Base-by-base conservation (phyloP, 2,797 vertebrate species). In the Notolepis coatsorum region DNA sequence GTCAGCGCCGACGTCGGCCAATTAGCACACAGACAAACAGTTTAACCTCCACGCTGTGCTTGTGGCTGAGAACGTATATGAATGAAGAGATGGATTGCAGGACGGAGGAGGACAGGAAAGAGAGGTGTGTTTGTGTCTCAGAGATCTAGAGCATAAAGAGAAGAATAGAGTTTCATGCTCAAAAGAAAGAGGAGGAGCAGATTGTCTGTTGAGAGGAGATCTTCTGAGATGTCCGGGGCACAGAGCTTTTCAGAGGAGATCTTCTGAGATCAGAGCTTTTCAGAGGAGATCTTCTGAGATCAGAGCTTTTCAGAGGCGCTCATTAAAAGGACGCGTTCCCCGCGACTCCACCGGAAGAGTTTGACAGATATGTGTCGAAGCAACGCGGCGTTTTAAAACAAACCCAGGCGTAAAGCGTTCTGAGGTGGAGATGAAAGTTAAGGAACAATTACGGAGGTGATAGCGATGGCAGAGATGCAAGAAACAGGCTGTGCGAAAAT, bases 11-110 rank as follows among this genome's bases (percentile, higher is more conserved):
- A 88, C 88, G 86, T 81, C 79, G 84, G 84, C 90, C 92, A 93
- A 92, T 94, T 93, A 93, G 89, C 75, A 81, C 46, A 81, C 46
- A 81, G 80, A 86, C 84, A 92, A 92, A 93, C 84, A 87, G 84
- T 91, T 90, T 90, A 91, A 93, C 90, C 90, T 88, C 89, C 76
- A 75, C 78, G 39, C 2, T 30, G 20, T 4, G 20, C 54, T 24
- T 15, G 37, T 25, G 18, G 27, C 38, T 37, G 13, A 48, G n/a
- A n/a, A n/a, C n/a, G n/a, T n/a, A n/a, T n/a, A n/a, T n/a, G n/a
- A n/a, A n/a, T n/a, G n/a, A n/a, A n/a, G n/a, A n/a, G n/a, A n/a
- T 37, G 15, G 15, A 37, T n/a, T 10, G 35, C 20, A 8, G 7
- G 18, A 31, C 35, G 12, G 20, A 27, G 15, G 23, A 20, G 47